Evolutionary conservation across 2,113 vertebrate genomes (phyloP).

Genomic region (Aptenodytes patagonicus): DNA sequence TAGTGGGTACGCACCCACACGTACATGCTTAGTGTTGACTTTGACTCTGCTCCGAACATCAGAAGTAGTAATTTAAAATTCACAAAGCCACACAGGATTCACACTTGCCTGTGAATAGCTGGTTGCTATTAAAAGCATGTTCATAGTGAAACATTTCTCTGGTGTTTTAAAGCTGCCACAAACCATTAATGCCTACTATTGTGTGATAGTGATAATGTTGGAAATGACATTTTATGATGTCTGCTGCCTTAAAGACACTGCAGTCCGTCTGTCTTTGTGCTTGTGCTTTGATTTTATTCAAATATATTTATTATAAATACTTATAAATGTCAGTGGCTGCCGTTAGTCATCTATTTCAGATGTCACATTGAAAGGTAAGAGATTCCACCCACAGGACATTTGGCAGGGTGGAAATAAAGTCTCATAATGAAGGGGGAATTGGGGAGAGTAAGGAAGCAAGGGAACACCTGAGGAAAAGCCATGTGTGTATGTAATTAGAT

Average conservation of each 20-base stretch:
- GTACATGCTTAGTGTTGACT: neutral
- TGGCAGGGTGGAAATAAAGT: neutral
- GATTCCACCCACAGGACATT: neutral
- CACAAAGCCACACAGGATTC: neutral
- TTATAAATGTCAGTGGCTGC: neutral
- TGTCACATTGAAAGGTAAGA: neutral
- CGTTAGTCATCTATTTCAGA: rapidly evolving
- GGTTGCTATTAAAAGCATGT: rapidly evolving
- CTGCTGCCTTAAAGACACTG: neutral
- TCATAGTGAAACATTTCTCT: neutral
- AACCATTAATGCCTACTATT: neutral
- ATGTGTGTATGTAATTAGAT: rapidly evolving
- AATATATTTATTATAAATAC: neutral
- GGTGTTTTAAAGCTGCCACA: neutral
- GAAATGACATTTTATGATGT: neutral
- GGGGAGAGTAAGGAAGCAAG: neutral
- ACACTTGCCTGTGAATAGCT: neutral
- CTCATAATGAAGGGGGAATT: neutral
- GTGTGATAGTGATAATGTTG: neutral
- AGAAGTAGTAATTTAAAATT: neutral
- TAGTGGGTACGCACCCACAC: too few species aligned
- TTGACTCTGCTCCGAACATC: neutral
- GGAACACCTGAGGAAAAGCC: neutral
- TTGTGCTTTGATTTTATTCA: neutral
- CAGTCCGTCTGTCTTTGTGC: neutral